Evolutionary conservation across 2,113 vertebrate genomes (phyloP).

Genomic region (Carassius carassius): DNA sequence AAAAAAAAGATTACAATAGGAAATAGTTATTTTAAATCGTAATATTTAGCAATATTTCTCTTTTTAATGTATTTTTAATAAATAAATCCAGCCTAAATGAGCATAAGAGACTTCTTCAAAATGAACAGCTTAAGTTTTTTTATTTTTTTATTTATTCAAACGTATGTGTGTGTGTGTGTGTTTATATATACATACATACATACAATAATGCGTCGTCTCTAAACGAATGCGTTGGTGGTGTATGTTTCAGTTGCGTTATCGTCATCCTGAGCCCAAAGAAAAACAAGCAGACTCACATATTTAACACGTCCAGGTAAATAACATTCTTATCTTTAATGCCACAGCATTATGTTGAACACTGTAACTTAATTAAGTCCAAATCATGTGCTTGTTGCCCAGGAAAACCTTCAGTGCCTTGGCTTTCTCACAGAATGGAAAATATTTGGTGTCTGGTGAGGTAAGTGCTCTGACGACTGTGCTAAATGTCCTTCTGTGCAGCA

Average conservation of each 20-base stretch:
- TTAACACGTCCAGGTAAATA: constrained; percentile 80
- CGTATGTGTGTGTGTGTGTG: too few relatives aligned
- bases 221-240: background rate
- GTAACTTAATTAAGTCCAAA: background rate
- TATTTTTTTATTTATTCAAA: too few relatives aligned
- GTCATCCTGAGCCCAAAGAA: constrained; percentile 82
- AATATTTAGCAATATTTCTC: background rate
- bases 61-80: background rate
- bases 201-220: too few relatives aligned
- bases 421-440: constrained; percentile 88
- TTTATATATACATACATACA: too few relatives aligned
- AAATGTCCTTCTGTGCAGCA: background rate
- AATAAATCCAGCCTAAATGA: background rate
- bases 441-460: constrained; percentile 89
- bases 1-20: background rate
- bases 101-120: background rate
- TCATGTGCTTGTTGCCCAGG: constrained; percentile 68
- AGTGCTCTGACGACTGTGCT: constrained; percentile 56
- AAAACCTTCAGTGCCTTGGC: constrained; percentile 84
- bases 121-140: too few relatives aligned
- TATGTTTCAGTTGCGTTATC: constrained; percentile 81
- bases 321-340: background rate
- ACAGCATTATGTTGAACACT: background rate
- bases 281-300: constrained; percentile 83
- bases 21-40: too few relatives aligned